Evolutionary conservation across 2,888 invertebrate genomes (phyloP), one percentile per base, ranked within the genome.

Genomic region (Nymphalis c-album): DNA sequence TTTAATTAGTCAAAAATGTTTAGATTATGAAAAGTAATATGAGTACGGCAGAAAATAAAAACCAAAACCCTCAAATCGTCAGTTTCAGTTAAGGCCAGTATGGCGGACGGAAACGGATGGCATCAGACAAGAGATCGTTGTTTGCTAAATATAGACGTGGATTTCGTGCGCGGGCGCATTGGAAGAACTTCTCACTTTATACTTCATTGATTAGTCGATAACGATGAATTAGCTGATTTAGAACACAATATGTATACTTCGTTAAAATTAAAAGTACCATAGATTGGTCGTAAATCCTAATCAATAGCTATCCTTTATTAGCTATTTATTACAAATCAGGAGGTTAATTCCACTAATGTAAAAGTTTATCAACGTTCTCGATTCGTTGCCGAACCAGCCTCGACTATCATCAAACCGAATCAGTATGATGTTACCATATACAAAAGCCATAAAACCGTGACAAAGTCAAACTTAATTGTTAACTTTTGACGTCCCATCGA

Each of bases 81-180:
- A 68, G 70, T 65, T 65, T 71, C 70, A 66, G 70, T 68, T 78
- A 60, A 79, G 73, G 80, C 69, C 63, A 68, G 82, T 77, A 81
- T 80, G 76, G 78, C 69, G 55, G 64, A 80, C 88, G 89, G 88
- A 88, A 88, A 83, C 87, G 83, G 85, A 83, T 77, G 78, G 75
- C 77, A 77, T 75, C 81, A 82, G 85, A 90, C 88, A 90, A 87
- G 85, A 84, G 79, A 82, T 85, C 87, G 86, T 88, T 90, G 91
- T 91, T 82, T 75, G 84, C 90, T 91, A 91, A 86, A 90, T 88
- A 87, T 90, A 91, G 88, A 84, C 69, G 76, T 60, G 70, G 72
- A 72, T 70, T 74, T 72, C 55, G 66, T 70, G 70, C 66, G 68
- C 71, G 45, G 60, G 69, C 53, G 65, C 68, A 61, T 71, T 64